These are phyloP conservation scores for Drosophila lacertosa DNA, from an alignment of 1,140 invertebrate species.

Conservation along the genomic window DNA sequence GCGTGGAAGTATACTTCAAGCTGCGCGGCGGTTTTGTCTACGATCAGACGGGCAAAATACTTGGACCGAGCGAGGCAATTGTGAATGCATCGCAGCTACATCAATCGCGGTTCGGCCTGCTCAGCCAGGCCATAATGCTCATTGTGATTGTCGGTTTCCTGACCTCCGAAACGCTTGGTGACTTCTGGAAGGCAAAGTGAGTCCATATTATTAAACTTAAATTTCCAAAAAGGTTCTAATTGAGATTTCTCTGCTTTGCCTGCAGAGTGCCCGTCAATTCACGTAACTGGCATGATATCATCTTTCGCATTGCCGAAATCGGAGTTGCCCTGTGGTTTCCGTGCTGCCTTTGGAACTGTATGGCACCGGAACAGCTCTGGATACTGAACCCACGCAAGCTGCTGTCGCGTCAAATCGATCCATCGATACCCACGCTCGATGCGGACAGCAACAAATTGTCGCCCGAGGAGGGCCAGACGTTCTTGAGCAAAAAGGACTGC, in stretches of 20 bases:
- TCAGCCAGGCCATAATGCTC: slow-evolving; percentile 94
- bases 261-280: slow-evolving; percentile 93
- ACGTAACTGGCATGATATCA: slow-evolving; percentile 95
- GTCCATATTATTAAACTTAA: slow-evolving; percentile 50
- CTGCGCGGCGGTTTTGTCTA: slow-evolving; percentile 87
- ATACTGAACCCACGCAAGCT: slow-evolving; percentile 95
- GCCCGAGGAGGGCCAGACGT: slow-evolving; percentile 84
- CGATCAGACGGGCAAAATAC: slow-evolving; percentile 74
- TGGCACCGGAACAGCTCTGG: slow-evolving; percentile 97
- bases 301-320: slow-evolving; percentile 95
- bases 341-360: slow-evolving; percentile 97
- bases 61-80: slow-evolving; percentile 83
- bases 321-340: slow-evolving; percentile 98
- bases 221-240: slow-evolving; percentile 1
- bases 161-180: slow-evolving; percentile 94
- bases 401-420: slow-evolving; percentile 87
- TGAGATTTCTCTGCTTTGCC: slow-evolving; percentile 6
- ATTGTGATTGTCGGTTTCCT: slow-evolving; percentile 94
- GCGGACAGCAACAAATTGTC: slow-evolving; percentile 75
- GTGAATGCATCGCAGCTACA: slow-evolving; percentile 95
- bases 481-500: slow-evolving; percentile 88
- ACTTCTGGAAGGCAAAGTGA: slow-evolving; percentile 96
- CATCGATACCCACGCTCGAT: slow-evolving; percentile 79
- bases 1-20: slow-evolving; percentile 97
- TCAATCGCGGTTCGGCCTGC: slow-evolving; percentile 93